Evolutionary conservation across 2,888 invertebrate genomes (phyloP).

Genomic region (Agrochola lota): DNA sequence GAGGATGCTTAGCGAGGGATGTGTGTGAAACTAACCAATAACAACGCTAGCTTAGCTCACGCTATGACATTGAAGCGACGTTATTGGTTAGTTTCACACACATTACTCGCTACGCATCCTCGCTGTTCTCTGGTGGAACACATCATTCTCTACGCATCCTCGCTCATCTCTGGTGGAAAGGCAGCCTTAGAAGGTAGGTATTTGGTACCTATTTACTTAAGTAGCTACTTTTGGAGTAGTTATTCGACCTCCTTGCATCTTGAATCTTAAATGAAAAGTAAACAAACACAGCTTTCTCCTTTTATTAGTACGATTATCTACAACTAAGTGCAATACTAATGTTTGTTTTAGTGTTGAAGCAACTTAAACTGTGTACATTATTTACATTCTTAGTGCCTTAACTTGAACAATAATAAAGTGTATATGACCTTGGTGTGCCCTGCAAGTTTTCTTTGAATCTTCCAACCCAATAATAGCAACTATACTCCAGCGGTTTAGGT

Average conservation of each 20-base stretch:
- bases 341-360: slow-evolving; percentile 8
- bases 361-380: background rate
- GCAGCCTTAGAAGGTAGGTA: background rate
- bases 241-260: background rate
- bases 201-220: background rate
- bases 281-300: slow-evolving; percentile 11
- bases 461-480: background rate
- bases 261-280: background rate
- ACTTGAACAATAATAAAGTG: background rate
- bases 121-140: no score
- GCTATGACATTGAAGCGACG: no score
- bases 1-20: no score
- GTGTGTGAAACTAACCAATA: no score
- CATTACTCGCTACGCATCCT: no score
- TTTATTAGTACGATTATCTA: slow-evolving; percentile 4
- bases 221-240: background rate
- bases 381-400: background rate
- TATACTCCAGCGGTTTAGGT: no score
- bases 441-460: slow-evolving; percentile 9
- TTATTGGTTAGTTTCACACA: no score
- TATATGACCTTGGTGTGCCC: background rate
- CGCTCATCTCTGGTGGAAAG: no score
- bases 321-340: slow-evolving; percentile 1
- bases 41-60: no score
- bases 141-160: no score